Evolutionary conservation across 1,140 invertebrate species (phyloP), one percentile per base, ranked within the genome.

Genomic region (Tetramorium simillimum): DNA sequence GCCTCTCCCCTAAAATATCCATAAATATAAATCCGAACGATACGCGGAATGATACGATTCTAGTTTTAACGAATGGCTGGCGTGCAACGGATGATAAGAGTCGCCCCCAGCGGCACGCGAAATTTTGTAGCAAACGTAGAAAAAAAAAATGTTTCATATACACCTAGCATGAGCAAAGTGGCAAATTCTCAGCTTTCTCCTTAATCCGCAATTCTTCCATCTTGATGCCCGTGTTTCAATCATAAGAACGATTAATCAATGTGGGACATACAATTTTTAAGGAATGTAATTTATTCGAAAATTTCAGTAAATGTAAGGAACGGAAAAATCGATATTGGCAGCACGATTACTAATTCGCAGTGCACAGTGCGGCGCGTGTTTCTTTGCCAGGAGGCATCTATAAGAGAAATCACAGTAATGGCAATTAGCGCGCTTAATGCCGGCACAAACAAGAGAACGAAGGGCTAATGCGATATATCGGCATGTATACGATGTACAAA

Each of bases 401-500:
- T 2, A 14, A 21, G 56, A 70, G 84, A 63, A 86, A 81, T 86
- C 88, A 37, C 46, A 85, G 37, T 24, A 49, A 46, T 33, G 72
- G 89, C 90, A 93, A 93, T 93, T 93, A 93, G 92, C 87, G 70
- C 56, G 85, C 72, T 73, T 33, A 33, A 33, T 86, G 77, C 14
- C 16, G 88, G 85, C 89, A 88, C 90, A 91, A 90, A 92, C 90
- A 86, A 90, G 89, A 73, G 58, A 90, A 82, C 87, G 89, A 88
- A 92, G 77, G 75, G 89, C 90, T 91, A 93, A 93, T 90, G 85
- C 88, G 92, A 92, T 93, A 90, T 89, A 88, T 86, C 88, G 88
- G 73, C 88, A 67, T 58, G 40, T 62, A 46, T 85, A 21, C 46
- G 60, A 46, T 46, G 73, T 70, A 43, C 84, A 88, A 89, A 90